Evolutionary conservation across 2,888 invertebrate genomes (phyloP).

Genomic region (Eupithecia vulgata): DNA sequence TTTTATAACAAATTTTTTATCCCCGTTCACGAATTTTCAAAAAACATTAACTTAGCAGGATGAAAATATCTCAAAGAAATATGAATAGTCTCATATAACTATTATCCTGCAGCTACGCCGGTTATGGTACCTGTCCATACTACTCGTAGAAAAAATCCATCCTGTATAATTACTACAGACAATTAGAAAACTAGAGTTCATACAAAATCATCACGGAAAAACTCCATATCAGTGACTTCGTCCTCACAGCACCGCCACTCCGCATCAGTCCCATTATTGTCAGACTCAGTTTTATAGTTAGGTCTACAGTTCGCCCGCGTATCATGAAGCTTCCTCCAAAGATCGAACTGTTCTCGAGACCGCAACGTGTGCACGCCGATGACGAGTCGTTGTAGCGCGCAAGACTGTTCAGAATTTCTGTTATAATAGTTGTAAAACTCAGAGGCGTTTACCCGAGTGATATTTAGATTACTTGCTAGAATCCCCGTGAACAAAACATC

Average conservation of each 20-base stretch:
- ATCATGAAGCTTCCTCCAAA: background rate
- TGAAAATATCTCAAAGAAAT: too few species aligned
- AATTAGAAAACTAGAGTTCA: background rate
- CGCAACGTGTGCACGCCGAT: background rate
- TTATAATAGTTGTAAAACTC: background rate
- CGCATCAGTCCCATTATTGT: background rate
- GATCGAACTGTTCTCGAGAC: background rate
- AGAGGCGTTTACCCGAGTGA: background rate
- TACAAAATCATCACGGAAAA: background rate
- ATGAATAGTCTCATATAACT: too few species aligned
- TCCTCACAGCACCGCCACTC: background rate
- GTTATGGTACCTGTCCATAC: too few species aligned
- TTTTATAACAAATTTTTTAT: too few species aligned
- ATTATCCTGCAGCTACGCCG: too few species aligned
- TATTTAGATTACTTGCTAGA: background rate
- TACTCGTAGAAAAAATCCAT: too few species aligned
- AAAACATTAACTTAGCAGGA: too few species aligned
- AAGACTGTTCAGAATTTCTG: background rate
- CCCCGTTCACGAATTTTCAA: too few species aligned
- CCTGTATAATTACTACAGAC: background rate
- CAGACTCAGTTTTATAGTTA: background rate
- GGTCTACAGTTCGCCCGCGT: background rate
- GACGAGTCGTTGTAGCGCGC: background rate
- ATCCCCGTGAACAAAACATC: background rate
- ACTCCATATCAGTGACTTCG: background rate